A percentile compares a stretch with the other conserved stretches of the same genome.
Conservation (phyloP, 2,888 invertebrate genomes). For the Melieria crassipennis region DNA sequence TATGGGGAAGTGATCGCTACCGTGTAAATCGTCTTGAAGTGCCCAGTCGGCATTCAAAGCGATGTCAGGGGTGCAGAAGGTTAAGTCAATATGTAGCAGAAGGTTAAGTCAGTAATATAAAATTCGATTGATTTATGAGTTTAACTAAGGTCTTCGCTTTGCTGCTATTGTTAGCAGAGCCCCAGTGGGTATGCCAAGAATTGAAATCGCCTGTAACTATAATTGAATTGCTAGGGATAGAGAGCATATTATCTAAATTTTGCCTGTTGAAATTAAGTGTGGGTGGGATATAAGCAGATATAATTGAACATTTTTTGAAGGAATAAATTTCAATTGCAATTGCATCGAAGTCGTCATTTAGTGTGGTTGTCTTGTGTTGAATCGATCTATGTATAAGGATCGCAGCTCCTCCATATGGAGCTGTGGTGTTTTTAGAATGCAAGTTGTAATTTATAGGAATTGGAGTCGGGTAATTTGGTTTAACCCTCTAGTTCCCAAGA, state of each 20-base stretch:
- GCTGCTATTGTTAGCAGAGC: background rate
- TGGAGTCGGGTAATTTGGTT: too few relatives aligned
- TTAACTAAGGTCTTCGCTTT: conserved; percentile 14
- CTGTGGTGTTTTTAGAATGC: too few relatives aligned
- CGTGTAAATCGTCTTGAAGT: conserved; percentile 2
- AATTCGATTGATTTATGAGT: conserved; percentile 17
- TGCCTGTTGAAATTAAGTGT: background rate
- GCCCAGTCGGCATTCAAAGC: conserved; percentile 10
- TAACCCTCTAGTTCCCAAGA: too few relatives aligned
- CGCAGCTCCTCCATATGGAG: too few relatives aligned
- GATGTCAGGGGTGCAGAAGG: conserved; percentile 28
- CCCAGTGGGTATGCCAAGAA: conserved; percentile 21
- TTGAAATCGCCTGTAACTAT: conserved; percentile 24
- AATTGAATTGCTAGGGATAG: background rate
- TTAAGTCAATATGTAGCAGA: conserved; percentile 37
- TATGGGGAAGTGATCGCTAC: conserved; percentile 34
- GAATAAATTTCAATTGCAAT: conserved; percentile 1
- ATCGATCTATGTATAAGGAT: too few relatives aligned
- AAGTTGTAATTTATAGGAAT: too few relatives aligned
- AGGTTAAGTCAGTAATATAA: conserved; percentile 30
- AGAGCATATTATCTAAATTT: conserved; percentile 23
- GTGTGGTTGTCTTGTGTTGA: too few relatives aligned
- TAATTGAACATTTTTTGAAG: conserved; percentile 35
- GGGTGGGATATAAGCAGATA: too few relatives aligned
- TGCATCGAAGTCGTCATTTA: too few relatives aligned